These are phyloP conservation scores for Watsonalla cultraria DNA, from an alignment of 2,888 invertebrate genomes.

Conservation along the genomic window DNA sequence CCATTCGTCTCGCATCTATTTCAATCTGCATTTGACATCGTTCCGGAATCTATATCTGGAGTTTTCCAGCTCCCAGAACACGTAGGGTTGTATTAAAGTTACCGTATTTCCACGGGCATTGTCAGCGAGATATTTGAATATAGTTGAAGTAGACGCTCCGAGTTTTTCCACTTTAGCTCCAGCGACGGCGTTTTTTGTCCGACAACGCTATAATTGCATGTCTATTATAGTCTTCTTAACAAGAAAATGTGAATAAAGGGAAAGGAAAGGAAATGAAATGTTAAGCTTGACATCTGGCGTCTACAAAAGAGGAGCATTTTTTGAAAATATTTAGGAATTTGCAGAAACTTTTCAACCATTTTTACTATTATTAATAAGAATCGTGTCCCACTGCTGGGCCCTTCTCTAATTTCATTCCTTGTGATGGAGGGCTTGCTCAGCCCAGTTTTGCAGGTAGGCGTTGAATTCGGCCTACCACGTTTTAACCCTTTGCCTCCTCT, in stretches of 20 bases:
- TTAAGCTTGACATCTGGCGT: background rate
- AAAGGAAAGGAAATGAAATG: background rate
- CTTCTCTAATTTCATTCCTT: too few relatives aligned
- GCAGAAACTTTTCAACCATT: too few relatives aligned
- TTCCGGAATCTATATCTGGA: background rate
- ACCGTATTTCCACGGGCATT: slow-evolving; percentile 13
- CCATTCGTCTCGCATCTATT: background rate
- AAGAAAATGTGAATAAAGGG: slow-evolving; percentile 24
- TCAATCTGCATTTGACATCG: background rate
- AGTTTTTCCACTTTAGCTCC: slow-evolving; percentile 29
- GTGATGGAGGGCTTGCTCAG: too few relatives aligned
- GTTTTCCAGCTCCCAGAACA: background rate
- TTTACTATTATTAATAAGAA: too few relatives aligned
- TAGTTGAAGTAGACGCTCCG: slow-evolving; percentile 18
- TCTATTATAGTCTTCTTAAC: slow-evolving; percentile 8
- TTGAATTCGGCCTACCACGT: too few relatives aligned
- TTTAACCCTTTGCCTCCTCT: too few relatives aligned
- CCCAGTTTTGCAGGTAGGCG: too few relatives aligned
- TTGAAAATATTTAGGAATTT: background rate
- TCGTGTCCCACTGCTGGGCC: too few relatives aligned
- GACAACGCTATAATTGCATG: slow-evolving; percentile 33
- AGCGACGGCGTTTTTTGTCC: slow-evolving; percentile 30
- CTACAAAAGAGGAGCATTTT: background rate
- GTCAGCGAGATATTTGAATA: slow-evolving; percentile 36
- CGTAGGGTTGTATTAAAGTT: background rate